A percentile compares a stretch with the other conserved stretches of the same genome.
phyloP scores from a whole-genome alignment of 2,888 invertebrate species.

The Drosophila dives region DNA sequence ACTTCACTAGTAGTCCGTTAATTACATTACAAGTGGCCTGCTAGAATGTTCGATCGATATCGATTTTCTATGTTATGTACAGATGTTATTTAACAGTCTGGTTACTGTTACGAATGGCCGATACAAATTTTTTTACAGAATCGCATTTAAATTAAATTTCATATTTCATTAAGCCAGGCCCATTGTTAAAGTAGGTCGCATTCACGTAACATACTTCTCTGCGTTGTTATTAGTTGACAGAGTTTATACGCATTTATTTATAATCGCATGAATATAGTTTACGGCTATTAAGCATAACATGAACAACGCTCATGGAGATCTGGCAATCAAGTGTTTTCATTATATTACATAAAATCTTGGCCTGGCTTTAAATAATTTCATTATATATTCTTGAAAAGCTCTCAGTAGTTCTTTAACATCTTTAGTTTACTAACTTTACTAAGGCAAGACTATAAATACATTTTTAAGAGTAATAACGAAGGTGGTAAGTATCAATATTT shows the following conservation, averaged over 20 bases:
- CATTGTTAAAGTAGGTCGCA: constrained; percentile 33
- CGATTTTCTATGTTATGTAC: no score
- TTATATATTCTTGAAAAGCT: neutral
- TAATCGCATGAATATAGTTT: constrained; percentile 71
- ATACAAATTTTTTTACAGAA: neutral
- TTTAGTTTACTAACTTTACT: no score
- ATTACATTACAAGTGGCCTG: neutral
- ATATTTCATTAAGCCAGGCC: neutral
- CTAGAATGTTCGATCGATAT: neutral
- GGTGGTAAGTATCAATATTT: neutral
- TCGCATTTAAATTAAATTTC: neutral
- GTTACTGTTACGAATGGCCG: no score
- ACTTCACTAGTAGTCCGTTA: neutral
- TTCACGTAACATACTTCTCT: constrained; percentile 51
- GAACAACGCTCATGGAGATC: constrained; percentile 22
- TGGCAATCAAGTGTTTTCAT: constrained; percentile 11
- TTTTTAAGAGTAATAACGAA: neutral
- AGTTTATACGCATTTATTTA: constrained; percentile 46
- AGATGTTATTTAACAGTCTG: no score
- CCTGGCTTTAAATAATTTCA: neutral
- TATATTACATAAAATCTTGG: neutral
- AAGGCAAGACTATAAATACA: neutral
- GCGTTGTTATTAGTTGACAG: constrained; percentile 45
- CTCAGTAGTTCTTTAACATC: neutral
- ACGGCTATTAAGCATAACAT: constrained; percentile 50